A percentile compares a stretch with the other conserved stretches of the same genome.
phyloP scores from a whole-genome alignment of 1,140 invertebrate genomes.

The Papilio polytes region DNA sequence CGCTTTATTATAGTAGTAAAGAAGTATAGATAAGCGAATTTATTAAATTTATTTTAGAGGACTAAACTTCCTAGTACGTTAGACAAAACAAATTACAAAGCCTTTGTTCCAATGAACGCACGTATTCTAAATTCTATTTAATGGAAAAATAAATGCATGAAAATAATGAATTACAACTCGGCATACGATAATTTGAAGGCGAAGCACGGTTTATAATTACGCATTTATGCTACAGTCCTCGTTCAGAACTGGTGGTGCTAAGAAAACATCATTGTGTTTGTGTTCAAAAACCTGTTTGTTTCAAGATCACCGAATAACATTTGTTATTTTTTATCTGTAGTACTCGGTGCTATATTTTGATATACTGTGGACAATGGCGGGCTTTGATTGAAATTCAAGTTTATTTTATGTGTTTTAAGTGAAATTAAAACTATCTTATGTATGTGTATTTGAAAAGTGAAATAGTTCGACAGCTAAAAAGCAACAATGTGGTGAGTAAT shows the following conservation, averaged over 20 bases:
- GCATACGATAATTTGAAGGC: not conserved
- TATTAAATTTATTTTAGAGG: not conserved
- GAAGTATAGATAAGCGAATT: not conserved
- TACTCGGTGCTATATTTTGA: not conserved
- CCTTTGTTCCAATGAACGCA: not conserved
- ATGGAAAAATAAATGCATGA: not conserved
- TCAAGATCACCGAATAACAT: slow-evolving; percentile 28
- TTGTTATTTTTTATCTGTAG: slow-evolving; percentile 18
- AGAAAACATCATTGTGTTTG: slow-evolving; percentile 26
- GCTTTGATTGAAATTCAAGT: not conserved
- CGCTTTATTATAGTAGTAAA: no score
- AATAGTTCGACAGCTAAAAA: not conserved
- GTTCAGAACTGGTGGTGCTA: slow-evolving; percentile 26
- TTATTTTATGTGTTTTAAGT: not conserved
- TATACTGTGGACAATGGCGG: not conserved
- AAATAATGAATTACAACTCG: slow-evolving; percentile 1
- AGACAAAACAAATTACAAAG: not conserved
- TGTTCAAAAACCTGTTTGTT: slow-evolving; percentile 32
- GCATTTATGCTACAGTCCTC: slow-evolving; percentile 12
- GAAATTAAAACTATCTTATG: not conserved
- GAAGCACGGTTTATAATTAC: not conserved
- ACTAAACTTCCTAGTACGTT: not conserved
- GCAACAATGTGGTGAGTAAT: slow-evolving; percentile 25
- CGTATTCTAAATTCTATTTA: not conserved
- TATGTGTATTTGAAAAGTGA: not conserved